A percentile compares a stretch with the other conserved stretches of the same genome.
Evolutionary conservation across 2,797 vertebrate genomes (phyloP).

Genomic region (Spea hammondii): DNA sequence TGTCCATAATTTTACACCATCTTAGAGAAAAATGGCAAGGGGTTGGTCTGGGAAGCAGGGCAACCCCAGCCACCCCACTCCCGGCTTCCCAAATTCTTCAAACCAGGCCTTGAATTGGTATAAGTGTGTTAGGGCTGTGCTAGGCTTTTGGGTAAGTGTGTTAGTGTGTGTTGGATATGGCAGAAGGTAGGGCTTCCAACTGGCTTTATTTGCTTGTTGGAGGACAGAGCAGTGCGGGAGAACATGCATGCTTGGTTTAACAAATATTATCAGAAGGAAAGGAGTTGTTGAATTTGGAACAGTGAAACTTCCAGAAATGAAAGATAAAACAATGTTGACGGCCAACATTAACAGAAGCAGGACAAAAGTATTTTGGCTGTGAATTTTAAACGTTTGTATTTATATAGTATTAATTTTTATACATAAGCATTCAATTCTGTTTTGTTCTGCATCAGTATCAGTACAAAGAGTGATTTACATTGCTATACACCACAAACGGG

Average conservation of each 20-base stretch:
- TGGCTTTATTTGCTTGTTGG: neutral
- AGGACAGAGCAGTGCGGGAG: constrained; percentile 7
- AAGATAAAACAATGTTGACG: constrained; percentile 29
- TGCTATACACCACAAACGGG: too few species aligned
- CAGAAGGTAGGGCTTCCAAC: too few species aligned
- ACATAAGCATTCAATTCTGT: neutral
- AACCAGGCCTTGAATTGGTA: constrained; percentile 10
- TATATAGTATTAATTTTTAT: neutral
- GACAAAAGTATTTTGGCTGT: constrained; percentile 13
- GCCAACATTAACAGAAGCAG: constrained; percentile 38
- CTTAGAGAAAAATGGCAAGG: too few species aligned
- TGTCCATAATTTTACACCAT: too few species aligned
- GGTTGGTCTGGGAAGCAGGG: neutral
- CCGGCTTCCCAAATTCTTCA: too few species aligned
- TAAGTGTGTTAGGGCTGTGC: neutral
- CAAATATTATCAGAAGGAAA: constrained; percentile 30
- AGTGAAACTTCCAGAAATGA: constrained; percentile 25
- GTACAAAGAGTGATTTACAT: too few species aligned
- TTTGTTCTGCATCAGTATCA: too few species aligned
- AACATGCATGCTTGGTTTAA: constrained; percentile 1
- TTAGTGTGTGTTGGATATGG: too few species aligned
- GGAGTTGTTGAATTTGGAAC: constrained; percentile 43
- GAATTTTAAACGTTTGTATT: constrained; percentile 10
- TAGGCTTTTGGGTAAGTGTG: too few species aligned
- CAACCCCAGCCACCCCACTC: neutral